These are phyloP conservation scores for Phania funesta DNA, from an alignment of 2,888 invertebrate species.

Conservation along the genomic window DNA sequence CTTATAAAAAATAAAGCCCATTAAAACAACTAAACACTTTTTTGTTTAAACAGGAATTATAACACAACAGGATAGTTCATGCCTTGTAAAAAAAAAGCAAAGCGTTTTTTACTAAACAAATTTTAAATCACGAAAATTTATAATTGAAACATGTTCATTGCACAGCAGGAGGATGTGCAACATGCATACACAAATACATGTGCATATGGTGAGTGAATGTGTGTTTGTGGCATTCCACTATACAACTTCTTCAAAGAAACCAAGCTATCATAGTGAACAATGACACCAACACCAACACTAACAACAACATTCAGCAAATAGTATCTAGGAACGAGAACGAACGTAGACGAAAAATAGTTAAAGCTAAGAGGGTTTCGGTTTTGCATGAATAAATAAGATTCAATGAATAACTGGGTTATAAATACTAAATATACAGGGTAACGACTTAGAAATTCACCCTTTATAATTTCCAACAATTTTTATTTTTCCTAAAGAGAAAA, in stretches of 20 bases:
- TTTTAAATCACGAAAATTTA: no score
- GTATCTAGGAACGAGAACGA: neutral
- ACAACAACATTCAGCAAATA: no score
- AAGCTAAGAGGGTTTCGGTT: slow-evolving; percentile 36
- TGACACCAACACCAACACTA: neutral
- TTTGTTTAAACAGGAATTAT: no score
- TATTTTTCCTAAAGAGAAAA: neutral
- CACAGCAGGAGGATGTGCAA: neutral
- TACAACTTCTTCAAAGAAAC: slow-evolving; percentile 15
- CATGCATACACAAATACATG: neutral
- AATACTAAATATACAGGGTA: slow-evolving; percentile 48
- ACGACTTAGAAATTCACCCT: slow-evolving; percentile 4
- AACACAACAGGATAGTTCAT: no score
- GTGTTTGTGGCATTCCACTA: neutral
- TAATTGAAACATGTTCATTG: neutral
- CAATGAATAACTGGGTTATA: slow-evolving; percentile 66
- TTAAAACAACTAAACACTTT: no score
- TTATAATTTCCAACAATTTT: neutral
- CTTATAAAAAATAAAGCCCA: no score
- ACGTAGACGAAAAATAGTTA: slow-evolving; percentile 9
- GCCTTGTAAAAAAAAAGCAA: no score
- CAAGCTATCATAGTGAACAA: slow-evolving; percentile 4
- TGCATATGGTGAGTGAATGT: neutral
- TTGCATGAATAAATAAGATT: slow-evolving; percentile 65
- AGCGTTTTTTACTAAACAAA: neutral